Evolutionary conservation across 2,888 invertebrate genomes (phyloP), one percentile per base, ranked within the genome.

Genomic region (Arctia plantaginis): DNA sequence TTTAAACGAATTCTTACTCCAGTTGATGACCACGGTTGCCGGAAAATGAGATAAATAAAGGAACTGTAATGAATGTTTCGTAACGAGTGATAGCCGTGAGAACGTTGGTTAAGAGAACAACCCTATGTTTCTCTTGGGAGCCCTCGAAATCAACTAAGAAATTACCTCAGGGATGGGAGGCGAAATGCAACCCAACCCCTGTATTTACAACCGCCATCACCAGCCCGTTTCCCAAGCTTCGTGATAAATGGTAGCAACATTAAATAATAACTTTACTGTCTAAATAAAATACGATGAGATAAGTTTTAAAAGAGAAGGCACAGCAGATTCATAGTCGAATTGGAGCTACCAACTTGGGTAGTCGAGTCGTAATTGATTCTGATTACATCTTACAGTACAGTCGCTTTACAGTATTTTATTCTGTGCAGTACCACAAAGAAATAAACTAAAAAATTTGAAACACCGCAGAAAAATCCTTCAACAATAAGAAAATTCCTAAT

Each of bases 61-160:
- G 10, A 12, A 67, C 44, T 20, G 30, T 30, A 44, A 67, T 73
- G 47, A 73, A 35, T 44, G 27, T 69, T 69, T 30, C 65, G 20
- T 64, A 73, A 68, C 23, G 47, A 69, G 20, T 69, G 68, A 73
- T 69, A 73, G 27, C 51, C 69, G 73, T 73, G 73, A 39, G 73
- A 73, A 73, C 35, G 39, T 64, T 23, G 30, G 69, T 20, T 33
- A 66, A n/a, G 51, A 64, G 64, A 51, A 23, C 47, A 33, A 55
- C 47, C 62, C 64, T 62, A 51, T 20, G 2, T 44, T 27, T 64
- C 73, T 64, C 73, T 35, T 27, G 68, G 69, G 73, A 27, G 59
- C 51, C 47, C 51, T 73, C 68, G 73, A 65, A 73, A 69, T 73
- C 73, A 69, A 73, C 73, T 73, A 73, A 73, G 73, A 69, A 69